Evolutionary conservation across 2,797 vertebrate genomes (phyloP).

Genomic region (Lepilemur ruficaudatus): DNA sequence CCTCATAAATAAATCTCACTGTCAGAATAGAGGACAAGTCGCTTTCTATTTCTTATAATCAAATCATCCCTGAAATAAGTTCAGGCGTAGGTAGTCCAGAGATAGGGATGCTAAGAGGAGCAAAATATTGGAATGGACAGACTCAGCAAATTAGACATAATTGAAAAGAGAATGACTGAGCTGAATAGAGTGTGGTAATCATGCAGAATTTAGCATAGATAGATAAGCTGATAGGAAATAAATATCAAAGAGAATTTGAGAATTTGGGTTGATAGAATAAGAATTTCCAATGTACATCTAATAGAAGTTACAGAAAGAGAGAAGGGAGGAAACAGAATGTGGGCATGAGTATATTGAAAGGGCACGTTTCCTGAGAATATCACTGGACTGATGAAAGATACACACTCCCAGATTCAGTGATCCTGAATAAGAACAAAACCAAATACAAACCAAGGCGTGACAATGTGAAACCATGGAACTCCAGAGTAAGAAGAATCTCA

Average conservation of each 20-base stretch:
- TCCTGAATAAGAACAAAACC: neutral
- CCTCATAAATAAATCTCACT: neutral
- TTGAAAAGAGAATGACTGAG: neutral
- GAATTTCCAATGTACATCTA: neutral
- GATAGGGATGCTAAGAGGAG: neutral
- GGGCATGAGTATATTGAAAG: neutral
- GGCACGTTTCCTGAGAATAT: neutral
- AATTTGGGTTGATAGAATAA: neutral
- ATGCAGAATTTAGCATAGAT: neutral
- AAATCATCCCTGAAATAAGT: neutral
- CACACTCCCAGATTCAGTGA: neutral
- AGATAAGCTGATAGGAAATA: neutral
- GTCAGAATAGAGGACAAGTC: neutral
- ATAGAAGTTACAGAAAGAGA: neutral
- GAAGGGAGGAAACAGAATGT: neutral
- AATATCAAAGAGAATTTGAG: neutral
- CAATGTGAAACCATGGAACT: neutral
- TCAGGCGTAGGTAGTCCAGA: neutral
- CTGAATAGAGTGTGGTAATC: neutral
- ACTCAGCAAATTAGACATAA: neutral
- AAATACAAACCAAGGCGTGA: neutral
- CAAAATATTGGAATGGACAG: neutral
- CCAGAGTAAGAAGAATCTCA: neutral
- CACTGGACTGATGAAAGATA: neutral
- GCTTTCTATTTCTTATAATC: neutral